phyloP scores from a whole-genome alignment of 2,797 vertebrate genomes.

The Scyliorhinus canicula region DNA sequence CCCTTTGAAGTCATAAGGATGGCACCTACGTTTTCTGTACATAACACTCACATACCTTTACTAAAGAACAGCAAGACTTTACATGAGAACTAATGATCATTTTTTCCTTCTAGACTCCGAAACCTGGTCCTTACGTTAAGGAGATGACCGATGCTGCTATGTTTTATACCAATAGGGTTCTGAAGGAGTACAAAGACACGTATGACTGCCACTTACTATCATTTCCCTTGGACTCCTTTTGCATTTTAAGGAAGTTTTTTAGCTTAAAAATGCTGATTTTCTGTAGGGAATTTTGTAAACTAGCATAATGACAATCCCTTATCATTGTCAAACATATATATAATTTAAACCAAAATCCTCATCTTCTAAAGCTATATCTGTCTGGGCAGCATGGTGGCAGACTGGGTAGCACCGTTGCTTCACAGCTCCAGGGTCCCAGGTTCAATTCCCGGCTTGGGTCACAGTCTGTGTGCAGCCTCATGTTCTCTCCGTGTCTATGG shows the following conservation, averaged over 20 bases:
- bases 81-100: background rate
- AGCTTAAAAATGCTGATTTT: background rate
- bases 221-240: background rate
- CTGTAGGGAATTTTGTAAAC: background rate
- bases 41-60: too few relatives aligned
- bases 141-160: slow-evolving; percentile 91
- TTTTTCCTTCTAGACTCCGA: slow-evolving; percentile 63
- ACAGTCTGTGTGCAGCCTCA: too few relatives aligned
- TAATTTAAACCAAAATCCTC: background rate
- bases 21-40: background rate
- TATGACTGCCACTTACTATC: slow-evolving; percentile 46
- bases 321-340: background rate
- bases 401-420: too few relatives aligned
- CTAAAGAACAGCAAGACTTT: background rate
- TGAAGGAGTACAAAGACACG: slow-evolving; percentile 96
- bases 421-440: too few relatives aligned
- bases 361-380: too few relatives aligned
- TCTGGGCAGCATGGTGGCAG: too few relatives aligned
- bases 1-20: background rate
- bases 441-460: too few relatives aligned
- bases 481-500: too few relatives aligned
- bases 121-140: slow-evolving; percentile 85
- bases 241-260: background rate
- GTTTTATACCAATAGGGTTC: slow-evolving; percentile 95
- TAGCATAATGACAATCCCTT: background rate